Conservation (phyloP, 2,888 invertebrate genomes). For the Drosophila anomelani region DNA sequence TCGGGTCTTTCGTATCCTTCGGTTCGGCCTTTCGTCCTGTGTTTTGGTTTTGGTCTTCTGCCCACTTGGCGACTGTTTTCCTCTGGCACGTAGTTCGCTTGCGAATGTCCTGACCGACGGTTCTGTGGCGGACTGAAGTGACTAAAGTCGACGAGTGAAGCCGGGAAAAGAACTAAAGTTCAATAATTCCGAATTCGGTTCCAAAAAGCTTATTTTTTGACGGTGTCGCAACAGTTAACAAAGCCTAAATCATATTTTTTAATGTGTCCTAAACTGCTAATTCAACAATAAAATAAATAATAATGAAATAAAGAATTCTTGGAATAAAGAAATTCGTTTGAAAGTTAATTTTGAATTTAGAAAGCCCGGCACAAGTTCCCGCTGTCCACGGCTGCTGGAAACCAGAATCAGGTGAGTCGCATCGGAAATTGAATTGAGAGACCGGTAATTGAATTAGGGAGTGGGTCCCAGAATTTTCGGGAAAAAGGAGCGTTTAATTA, state of each 20-base stretch:
- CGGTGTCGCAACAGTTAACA: neutral
- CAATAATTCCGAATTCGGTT: constrained; percentile 2
- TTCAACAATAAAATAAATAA: neutral
- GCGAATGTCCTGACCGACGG: constrained; percentile 74
- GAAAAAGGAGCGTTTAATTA: neutral
- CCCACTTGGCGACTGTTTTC: constrained; percentile 56
- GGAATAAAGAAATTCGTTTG: neutral
- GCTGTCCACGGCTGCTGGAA: neutral
- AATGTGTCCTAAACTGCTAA: neutral
- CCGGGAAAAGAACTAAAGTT: neutral
- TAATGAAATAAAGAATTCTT: neutral
- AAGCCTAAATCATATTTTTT: neutral
- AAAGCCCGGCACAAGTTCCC: neutral
- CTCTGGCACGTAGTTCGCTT: constrained; percentile 63
- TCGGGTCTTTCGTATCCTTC: constrained; percentile 17
- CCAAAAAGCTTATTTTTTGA: neutral
- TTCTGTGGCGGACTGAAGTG: constrained; percentile 55
- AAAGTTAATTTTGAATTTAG: neutral
- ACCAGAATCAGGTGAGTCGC: constrained; percentile 26
- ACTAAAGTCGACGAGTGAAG: constrained; percentile 6
- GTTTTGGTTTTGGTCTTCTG: constrained; percentile 49
- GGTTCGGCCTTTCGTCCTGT: constrained; percentile 26
- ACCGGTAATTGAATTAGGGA: constrained; percentile 27
- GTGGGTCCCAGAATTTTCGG: neutral
- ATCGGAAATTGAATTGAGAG: constrained; percentile 24